Conservation (phyloP, 1,140 invertebrate species). For the Pygmarrhopalites habei region DNA sequence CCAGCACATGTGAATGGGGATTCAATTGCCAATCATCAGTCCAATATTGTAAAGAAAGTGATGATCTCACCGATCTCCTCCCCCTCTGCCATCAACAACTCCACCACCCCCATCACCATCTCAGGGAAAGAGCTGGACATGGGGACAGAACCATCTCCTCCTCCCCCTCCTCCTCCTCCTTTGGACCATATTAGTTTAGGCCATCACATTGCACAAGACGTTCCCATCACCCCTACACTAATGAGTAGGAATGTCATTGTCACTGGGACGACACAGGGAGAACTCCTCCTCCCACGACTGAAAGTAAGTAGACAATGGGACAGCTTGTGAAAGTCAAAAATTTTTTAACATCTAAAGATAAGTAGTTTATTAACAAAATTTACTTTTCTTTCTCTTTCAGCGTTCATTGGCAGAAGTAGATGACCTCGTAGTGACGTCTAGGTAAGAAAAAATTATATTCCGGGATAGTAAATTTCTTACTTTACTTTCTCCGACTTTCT, state of each 20-base stretch:
- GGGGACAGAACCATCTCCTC: background rate
- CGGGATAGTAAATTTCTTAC: no score
- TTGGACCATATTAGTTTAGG: background rate
- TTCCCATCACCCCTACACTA: constrained; percentile 11
- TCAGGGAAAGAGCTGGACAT: constrained; percentile 1
- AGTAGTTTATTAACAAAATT: no score
- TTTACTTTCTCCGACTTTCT: no score
- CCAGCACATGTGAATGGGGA: constrained; percentile 11
- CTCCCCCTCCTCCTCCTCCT: no score
- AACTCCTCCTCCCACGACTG: constrained; percentile 30
- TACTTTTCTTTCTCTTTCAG: background rate
- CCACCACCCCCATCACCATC: background rate
- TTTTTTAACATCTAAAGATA: no score
- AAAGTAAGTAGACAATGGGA: constrained; percentile 21
- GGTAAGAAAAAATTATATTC: no score
- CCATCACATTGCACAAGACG: constrained; percentile 7
- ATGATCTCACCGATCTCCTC: constrained; percentile 23
- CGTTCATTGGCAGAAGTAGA: constrained; percentile 35
- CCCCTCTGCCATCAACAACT: background rate
- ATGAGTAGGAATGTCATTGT: constrained; percentile 16
- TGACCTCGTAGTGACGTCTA: constrained; percentile 28
- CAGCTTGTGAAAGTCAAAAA: no score
- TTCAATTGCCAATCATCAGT: constrained; percentile 8
- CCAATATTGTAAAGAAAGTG: background rate
- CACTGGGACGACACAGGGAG: constrained; percentile 7